A percentile compares a stretch with the other conserved stretches of the same genome.
Evolutionary conservation across 2,888 invertebrate species (phyloP).

Genomic region (Capitulum mitella): DNA sequence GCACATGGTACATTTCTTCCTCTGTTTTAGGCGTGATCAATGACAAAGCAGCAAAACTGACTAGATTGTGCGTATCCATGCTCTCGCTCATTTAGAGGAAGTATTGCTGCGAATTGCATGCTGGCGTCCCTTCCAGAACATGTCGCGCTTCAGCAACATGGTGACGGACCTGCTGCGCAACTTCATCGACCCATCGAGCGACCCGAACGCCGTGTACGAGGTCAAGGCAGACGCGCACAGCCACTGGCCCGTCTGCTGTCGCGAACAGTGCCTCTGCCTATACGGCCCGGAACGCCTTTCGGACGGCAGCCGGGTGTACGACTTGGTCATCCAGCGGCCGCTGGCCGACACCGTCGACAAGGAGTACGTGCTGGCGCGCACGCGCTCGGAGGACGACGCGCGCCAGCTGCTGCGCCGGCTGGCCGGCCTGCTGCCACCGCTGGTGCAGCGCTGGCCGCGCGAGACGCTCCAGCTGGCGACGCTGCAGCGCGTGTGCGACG

Average conservation of each 20-base stretch:
- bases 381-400: not conserved
- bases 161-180: not conserved
- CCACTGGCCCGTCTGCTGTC: slow-evolving; percentile 59
- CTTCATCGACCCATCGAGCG: not conserved
- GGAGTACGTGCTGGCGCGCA: not conserved
- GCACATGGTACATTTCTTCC: too few relatives aligned
- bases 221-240: slow-evolving; percentile 65
- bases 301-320: not conserved
- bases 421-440: not conserved
- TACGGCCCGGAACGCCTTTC: slow-evolving; percentile 53
- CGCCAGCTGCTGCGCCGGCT: not conserved
- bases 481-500: slow-evolving; percentile 71
- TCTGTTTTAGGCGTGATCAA: too few relatives aligned
- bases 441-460: slow-evolving; percentile 17
- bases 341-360: not conserved
- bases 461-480: not conserved
- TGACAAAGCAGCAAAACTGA: too few relatives aligned
- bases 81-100: too few relatives aligned
- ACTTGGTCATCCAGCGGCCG: slow-evolving; percentile 6
- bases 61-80: too few relatives aligned
- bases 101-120: too few relatives aligned
- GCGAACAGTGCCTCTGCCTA: slow-evolving; percentile 71
- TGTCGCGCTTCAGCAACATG: slow-evolving; percentile 41
- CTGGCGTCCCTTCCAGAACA: slow-evolving; percentile 54
- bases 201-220: slow-evolving; percentile 65